phyloP scores from a whole-genome alignment of 2,797 vertebrate genomes.

The Lepilemur septentrionalis region DNA sequence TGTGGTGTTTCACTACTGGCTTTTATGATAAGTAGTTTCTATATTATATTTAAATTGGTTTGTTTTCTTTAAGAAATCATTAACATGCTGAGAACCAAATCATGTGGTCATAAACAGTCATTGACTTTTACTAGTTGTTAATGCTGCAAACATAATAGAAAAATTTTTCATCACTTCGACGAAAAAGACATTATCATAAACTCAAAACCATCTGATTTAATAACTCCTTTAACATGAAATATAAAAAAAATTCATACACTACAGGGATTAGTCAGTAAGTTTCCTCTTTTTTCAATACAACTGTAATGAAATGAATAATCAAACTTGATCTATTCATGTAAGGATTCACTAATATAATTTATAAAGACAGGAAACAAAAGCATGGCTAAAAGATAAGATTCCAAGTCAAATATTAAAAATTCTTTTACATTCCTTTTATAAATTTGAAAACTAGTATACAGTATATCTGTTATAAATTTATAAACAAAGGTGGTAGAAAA shows the following conservation, averaged over 20 bases:
- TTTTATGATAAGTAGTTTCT: conserved; percentile 54
- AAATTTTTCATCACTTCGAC: conserved; percentile 48
- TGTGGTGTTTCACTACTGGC: conserved; percentile 17
- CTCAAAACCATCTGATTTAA: conserved; percentile 17
- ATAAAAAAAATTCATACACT: neutral
- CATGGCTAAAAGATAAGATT: neutral
- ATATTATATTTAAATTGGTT: conserved; percentile 64
- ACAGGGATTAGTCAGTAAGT: neutral
- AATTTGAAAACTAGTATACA: neutral
- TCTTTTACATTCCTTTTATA: neutral
- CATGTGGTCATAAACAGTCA: conserved; percentile 41
- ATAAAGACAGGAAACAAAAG: neutral
- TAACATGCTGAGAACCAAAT: conserved; percentile 42
- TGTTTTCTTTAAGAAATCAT: conserved; percentile 58
- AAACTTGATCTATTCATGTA: neutral
- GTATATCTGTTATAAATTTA: neutral
- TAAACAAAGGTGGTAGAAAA: neutral
- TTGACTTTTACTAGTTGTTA: conserved; percentile 38
- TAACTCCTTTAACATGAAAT: neutral
- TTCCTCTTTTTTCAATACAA: neutral
- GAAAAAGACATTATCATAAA: conserved; percentile 50
- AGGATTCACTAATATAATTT: neutral
- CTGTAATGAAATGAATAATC: neutral
- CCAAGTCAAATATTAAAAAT: neutral
- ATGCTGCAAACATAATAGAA: conserved; percentile 3